Conservation (phyloP, 2,888 invertebrate species). For the Carpatolechia fugitivella region DNA sequence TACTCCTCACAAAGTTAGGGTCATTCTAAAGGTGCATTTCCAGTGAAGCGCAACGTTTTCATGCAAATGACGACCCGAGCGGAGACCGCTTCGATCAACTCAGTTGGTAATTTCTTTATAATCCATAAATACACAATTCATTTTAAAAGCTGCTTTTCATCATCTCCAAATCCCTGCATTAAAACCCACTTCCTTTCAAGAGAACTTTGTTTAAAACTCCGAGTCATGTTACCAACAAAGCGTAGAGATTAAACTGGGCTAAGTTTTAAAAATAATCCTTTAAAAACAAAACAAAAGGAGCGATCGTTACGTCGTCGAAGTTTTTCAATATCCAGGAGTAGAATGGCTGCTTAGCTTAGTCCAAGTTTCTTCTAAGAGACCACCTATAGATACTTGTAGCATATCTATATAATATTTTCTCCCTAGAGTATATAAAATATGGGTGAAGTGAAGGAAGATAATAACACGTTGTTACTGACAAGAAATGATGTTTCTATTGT, state of each 20-base stretch:
- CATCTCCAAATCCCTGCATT: neutral
- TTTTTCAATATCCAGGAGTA: conserved; percentile 68
- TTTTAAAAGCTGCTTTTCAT: neutral
- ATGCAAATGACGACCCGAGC: too few relatives aligned
- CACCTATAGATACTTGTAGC: too few relatives aligned
- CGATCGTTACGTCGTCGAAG: conserved; percentile 52
- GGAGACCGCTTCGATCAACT: too few relatives aligned
- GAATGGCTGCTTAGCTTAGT: conserved; percentile 53
- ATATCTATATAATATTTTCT: too few relatives aligned
- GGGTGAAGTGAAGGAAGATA: too few relatives aligned
- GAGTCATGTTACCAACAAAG: conserved; percentile 25
- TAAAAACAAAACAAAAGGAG: conserved; percentile 58
- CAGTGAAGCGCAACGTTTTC: too few relatives aligned
- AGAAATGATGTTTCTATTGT: too few relatives aligned
- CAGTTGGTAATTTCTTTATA: too few relatives aligned
- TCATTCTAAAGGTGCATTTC: too few relatives aligned
- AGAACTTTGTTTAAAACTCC: conserved; percentile 7
- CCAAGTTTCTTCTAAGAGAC: conserved; percentile 12
- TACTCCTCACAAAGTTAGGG: too few relatives aligned
- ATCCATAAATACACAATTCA: neutral
- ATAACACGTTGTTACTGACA: too few relatives aligned
- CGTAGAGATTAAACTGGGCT: conserved; percentile 42
- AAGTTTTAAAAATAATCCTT: conserved; percentile 55
- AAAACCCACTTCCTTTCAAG: neutral
- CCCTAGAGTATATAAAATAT: too few relatives aligned